Base-by-base conservation (phyloP, 1,140 invertebrate genomes). In the Chironomus tepperi region DNA sequence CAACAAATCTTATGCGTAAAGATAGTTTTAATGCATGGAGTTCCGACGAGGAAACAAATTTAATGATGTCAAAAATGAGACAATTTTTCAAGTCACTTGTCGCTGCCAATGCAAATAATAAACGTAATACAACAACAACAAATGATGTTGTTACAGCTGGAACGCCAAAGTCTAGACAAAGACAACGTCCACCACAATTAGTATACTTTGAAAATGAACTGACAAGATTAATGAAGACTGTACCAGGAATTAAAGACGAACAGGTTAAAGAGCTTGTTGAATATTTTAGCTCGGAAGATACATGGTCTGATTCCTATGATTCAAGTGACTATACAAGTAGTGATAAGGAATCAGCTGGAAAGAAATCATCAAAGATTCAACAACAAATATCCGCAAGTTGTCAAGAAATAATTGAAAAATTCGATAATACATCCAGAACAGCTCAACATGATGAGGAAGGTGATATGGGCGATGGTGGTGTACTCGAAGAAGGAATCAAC, bases 21-120 rank as follows among this genome's bases (percentile, higher is more conserved):
- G 93, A 95, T 80, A 94, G 92, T 79, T 95, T 95, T 81, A 94
- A 95, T 79, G 94, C 95, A 78, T 95, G 93, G 93, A 94, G 92
- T 67, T 95, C 93, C 0, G 93, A 96, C 79, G 93, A 96, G 80
- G 94, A 95, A 83, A 95, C 94, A 0, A 96, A 96, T 81, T 81
- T 95, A 8, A 96, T 96, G 93, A 95, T 96, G 93, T 93, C 90
- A 9, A 95, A 95, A 84, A 94, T 96, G 91, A 85, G 93, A 3
- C 92, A 94, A 77, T 94, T 95, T 80, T 95, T 95, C 81, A 95
- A 94, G 81, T 93, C 91, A 21, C 90, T 95, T 86, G 88, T 95
- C 1, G 90, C 88, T 1, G 86, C 87, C 64, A 89, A 88, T 78
- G 86, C 87, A 76, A 79, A 80, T 73, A 67, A 74, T 1, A 76